These are phyloP conservation scores for Aphis gossypii DNA, from an alignment of 1,140 invertebrate species.

Conservation along the genomic window DNA sequence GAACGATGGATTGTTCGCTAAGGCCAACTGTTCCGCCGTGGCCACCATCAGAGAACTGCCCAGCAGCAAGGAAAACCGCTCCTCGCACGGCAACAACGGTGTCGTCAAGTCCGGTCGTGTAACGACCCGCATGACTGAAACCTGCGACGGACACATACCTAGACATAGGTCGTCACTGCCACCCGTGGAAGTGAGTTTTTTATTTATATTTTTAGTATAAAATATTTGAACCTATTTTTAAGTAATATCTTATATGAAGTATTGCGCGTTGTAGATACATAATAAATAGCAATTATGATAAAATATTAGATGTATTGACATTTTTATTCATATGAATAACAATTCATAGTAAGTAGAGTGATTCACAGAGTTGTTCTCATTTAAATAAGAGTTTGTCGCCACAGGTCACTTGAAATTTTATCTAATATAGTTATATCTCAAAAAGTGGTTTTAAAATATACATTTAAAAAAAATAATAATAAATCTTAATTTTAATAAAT, in stretches of 20 bases:
- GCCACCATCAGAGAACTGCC: conserved; percentile 47
- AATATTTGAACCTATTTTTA: background rate
- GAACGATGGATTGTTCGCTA: conserved; percentile 50
- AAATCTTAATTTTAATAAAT: background rate
- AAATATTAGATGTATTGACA: background rate
- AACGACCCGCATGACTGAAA: conserved; percentile 48
- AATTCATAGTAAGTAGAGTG: too few relatives aligned
- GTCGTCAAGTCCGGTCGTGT: background rate
- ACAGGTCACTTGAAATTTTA: background rate
- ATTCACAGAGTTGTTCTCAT: too few relatives aligned
- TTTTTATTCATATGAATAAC: too few relatives aligned
- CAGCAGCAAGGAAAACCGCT: conserved; percentile 30
- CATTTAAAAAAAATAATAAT: too few relatives aligned
- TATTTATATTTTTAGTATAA: background rate
- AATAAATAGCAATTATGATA: background rate
- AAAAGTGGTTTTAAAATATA: background rate
- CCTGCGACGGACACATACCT: conserved; percentile 16
- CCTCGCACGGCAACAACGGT: background rate
- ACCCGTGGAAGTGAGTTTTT: conserved; percentile 34
- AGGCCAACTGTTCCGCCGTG: conserved; percentile 34
- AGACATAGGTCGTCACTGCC: conserved; percentile 32
- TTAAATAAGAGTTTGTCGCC: too few relatives aligned
- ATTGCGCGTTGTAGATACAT: background rate
- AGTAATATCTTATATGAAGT: background rate
- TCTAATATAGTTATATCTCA: background rate